Evolutionary conservation across 2,797 vertebrate genomes (phyloP).

Genomic region (Nasua narica): DNA sequence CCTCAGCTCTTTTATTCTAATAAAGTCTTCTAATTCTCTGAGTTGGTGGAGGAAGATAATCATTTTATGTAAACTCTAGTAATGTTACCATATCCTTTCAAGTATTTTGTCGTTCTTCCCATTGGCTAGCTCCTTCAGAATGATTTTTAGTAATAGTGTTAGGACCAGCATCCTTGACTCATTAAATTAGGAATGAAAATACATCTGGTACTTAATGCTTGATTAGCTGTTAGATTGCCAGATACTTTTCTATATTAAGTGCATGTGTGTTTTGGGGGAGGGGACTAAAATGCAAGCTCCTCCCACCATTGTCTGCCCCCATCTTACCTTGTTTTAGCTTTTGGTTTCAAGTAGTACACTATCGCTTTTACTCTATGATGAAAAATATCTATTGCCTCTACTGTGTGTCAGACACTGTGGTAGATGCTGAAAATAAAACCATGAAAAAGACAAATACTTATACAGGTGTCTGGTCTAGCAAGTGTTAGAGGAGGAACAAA

Average conservation of each 20-base stretch:
- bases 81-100: background rate
- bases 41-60: background rate
- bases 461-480: background rate
- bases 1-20: background rate
- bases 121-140: background rate
- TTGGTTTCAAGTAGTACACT: background rate
- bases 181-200: background rate
- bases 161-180: background rate
- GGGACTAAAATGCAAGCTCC: background rate
- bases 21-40: background rate
- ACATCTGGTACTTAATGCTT: background rate
- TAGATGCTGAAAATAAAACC: background rate
- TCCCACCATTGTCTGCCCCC: background rate
- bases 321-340: background rate
- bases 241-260: background rate
- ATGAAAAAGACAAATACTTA: background rate
- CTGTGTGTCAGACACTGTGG: background rate
- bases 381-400: background rate
- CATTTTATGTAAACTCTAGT: background rate
- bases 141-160: background rate
- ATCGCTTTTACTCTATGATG: background rate
- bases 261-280: background rate
- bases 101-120: background rate
- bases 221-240: background rate
- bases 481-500: background rate